Conservation (phyloP, 1,140 invertebrate species). For the Trachymyrmex cornetzi region DNA sequence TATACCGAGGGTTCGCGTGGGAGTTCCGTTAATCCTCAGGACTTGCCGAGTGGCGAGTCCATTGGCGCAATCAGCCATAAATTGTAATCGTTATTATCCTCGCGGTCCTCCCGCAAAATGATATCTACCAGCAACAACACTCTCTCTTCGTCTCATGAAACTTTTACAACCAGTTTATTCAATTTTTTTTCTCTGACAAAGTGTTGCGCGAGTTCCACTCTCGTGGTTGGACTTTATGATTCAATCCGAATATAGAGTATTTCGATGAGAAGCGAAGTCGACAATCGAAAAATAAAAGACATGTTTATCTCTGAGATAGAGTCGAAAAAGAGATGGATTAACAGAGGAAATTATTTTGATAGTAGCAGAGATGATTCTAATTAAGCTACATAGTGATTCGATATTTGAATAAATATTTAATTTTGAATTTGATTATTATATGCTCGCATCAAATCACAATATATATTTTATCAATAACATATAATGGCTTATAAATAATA, state of each 20-base stretch:
- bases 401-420: slow-evolving; percentile 6
- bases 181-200: slow-evolving; percentile 9
- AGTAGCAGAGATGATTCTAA: neutral
- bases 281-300: neutral
- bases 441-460: neutral
- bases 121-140: slow-evolving; percentile 16
- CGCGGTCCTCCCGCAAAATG: slow-evolving; percentile 22
- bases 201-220: neutral
- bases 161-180: slow-evolving; percentile 37
- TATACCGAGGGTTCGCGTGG: slow-evolving; percentile 55
- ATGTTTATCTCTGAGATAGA: neutral
- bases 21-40: slow-evolving; percentile 75
- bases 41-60: slow-evolving; percentile 45
- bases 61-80: slow-evolving; percentile 69
- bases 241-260: neutral
- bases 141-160: neutral
- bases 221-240: slow-evolving; percentile 5
- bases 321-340: neutral
- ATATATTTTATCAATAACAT: slow-evolving; percentile 28
- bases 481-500: no score
- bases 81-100: slow-evolving; percentile 72
- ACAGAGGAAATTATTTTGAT: neutral
- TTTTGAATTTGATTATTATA: slow-evolving; percentile 1
- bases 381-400: neutral
- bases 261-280: neutral